Percentiles rank a stretch among this genome's conserved stretches.
Conservation (phyloP, 2,113 vertebrate species). For the Proteles cristata region DNA sequence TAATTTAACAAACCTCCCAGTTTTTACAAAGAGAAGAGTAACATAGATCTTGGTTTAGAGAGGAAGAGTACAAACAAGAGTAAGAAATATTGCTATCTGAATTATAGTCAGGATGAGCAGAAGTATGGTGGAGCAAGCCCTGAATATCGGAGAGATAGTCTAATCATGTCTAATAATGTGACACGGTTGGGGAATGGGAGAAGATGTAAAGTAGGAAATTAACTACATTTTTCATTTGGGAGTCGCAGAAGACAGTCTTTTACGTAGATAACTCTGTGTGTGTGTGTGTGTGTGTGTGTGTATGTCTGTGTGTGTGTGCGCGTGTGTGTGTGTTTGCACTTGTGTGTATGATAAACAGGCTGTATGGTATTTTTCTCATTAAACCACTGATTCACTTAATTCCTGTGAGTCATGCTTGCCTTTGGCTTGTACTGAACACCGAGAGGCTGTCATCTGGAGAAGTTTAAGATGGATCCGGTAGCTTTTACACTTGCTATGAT, state of each 20-base stretch:
- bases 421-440: background rate
- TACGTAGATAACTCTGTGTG: background rate
- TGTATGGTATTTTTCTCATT: background rate
- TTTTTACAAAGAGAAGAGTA: background rate
- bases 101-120: background rate
- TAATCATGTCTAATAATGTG: background rate
- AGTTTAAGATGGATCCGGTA: background rate
- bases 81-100: background rate
- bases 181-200: background rate
- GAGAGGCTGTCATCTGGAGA: background rate
- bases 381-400: background rate
- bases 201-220: background rate
- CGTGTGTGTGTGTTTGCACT: too few relatives aligned
- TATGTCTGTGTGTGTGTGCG: background rate
- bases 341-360: background rate
- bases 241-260: background rate
- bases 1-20: background rate
- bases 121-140: background rate
- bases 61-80: background rate
- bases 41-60: background rate
- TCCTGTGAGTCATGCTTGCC: background rate
- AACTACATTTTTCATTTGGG: background rate
- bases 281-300: background rate
- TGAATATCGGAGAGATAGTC: background rate
- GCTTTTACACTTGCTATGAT: background rate